Evolutionary conservation across 2,888 invertebrate species (phyloP), one percentile per base, ranked within the genome.

Genomic region (Apocheima hispidaria): DNA sequence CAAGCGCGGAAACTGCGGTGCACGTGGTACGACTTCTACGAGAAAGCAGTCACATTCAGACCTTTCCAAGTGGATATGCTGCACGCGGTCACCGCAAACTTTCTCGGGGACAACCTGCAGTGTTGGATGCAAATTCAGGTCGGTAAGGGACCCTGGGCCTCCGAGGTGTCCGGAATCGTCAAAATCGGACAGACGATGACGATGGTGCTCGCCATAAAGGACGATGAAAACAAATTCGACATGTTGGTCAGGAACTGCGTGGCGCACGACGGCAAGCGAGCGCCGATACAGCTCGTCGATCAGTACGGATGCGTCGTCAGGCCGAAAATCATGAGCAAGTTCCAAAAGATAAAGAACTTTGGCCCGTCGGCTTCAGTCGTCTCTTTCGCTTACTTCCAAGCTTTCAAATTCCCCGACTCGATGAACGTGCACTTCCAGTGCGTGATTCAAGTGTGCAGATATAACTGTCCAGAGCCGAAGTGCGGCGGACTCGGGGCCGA

Each of bases 111-210:
- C 88, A 98, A 98, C 92, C 93, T 98, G 75, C 98, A 98, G 84
- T 98, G 98, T 90, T 98, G 98, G 98, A 98, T 98, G 98, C 98
- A 98, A 88, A 98, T 98, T 75, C 98, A 98, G 90, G 98, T 98
- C 44, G 98, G 98, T 57, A 98, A 98, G 84, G 98, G 98, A 70
- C 98, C 98, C 0, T 98, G 98, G 98, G 98, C 98, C n/a, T 97
- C 97, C 12, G 98, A 98, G 90, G 98, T 98, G 30, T 98, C 98
- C 0, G 98, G 98, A 55, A 98, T 98, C 78, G 98, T 98, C 9
- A 98, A 98, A 91, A 98, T 98, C 71, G 98, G 98, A 21, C 98
- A 98, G 84, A 98, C 98, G 0, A 98, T 98, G 98, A 98, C 98
- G 10, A 98, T 98, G 98, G 98, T 98, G 10, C 93, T 98, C 63